Evolutionary conservation across 2,888 invertebrate genomes (phyloP), one percentile per base, ranked within the genome.

Genomic region (Drosophila melanosoma): DNA sequence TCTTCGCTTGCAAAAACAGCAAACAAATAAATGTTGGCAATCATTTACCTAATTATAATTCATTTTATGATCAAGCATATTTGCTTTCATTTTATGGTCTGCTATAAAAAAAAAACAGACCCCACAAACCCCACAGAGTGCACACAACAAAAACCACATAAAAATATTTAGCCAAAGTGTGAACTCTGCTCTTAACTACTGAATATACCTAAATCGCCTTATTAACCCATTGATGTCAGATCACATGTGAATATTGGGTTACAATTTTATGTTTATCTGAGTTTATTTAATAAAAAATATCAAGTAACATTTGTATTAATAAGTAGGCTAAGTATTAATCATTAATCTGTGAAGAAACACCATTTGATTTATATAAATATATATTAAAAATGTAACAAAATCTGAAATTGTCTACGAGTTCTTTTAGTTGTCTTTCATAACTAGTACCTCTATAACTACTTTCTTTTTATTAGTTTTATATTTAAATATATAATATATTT

Each of bases 1-100:
- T 29, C 17, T 61, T 8, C 23, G 36, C 49, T 51, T 60, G 70
- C 60, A 54, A 54, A 60, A 49, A 35, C 51, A 61, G 38, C 57
- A 42, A 40, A 35, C 72, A 82, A 69, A 85, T 85, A 85, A 83
- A 87, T 65, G 59, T 73, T 80, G 69, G 75, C 78, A 71, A 87
- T 83, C 72, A 87, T 75, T 83, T 73, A 57, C 69, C 66, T 75
- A 89, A 83, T 87, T 87, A 82, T 79, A 79, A 80, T 71, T 57
- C 66, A 64, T 62, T 85, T 85, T 73, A 82, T 65, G 86, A 64
- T 75, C 68, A 23, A 52, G 60, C 38, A 73, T 79, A 79, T 82
- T 87, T 82, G 67, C 69, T 51, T 69, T 65, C 42, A 8, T 65
- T 84, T 70, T 68, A 76, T 61, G 58, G 58, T 36, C 38, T 40